Percentiles rank a stretch among this genome's conserved stretches.
These are phyloP conservation scores for Vanessa tameamea DNA, from an alignment of 1,140 invertebrate genomes.

Conservation along the genomic window DNA sequence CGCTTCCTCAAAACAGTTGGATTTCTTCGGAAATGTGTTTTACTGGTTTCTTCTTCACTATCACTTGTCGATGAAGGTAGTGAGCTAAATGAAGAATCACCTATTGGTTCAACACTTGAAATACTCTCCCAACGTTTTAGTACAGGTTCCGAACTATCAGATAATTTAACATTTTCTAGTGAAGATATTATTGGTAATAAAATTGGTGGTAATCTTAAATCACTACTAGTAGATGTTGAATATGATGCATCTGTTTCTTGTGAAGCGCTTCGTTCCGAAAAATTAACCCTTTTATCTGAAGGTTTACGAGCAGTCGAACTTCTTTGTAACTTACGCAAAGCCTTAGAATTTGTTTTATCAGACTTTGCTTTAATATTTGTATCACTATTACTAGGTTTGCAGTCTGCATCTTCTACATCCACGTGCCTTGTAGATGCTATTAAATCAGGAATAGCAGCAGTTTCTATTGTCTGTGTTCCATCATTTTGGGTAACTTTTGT, in stretches of 20 bases:
- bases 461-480: constrained; percentile 51
- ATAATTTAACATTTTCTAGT: constrained; percentile 72
- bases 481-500: constrained; percentile 47
- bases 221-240: constrained; percentile 78
- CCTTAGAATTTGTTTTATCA: constrained; percentile 41
- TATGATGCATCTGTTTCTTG: constrained; percentile 82
- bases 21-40: constrained; percentile 60
- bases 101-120: constrained; percentile 84
- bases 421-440: constrained; percentile 52
- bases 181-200: constrained; percentile 83
- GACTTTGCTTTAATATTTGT: constrained; percentile 43
- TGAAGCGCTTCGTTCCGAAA: constrained; percentile 79
- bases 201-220: constrained; percentile 85
- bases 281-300: constrained; percentile 74
- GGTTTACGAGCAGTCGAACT: constrained; percentile 67
- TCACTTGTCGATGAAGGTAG: constrained; percentile 78
- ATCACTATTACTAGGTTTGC: constrained; percentile 55
- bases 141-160: constrained; percentile 59
- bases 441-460: constrained; percentile 52
- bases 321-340: constrained; percentile 60
- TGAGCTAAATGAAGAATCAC: constrained; percentile 85
- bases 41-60: constrained; percentile 77
- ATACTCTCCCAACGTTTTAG: constrained; percentile 80
- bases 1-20: constrained; percentile 68
- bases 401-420: constrained; percentile 55